These are phyloP conservation scores for Sebastes trivittatus DNA, from an alignment of 2,797 vertebrate genomes.

Conservation along the genomic window DNA sequence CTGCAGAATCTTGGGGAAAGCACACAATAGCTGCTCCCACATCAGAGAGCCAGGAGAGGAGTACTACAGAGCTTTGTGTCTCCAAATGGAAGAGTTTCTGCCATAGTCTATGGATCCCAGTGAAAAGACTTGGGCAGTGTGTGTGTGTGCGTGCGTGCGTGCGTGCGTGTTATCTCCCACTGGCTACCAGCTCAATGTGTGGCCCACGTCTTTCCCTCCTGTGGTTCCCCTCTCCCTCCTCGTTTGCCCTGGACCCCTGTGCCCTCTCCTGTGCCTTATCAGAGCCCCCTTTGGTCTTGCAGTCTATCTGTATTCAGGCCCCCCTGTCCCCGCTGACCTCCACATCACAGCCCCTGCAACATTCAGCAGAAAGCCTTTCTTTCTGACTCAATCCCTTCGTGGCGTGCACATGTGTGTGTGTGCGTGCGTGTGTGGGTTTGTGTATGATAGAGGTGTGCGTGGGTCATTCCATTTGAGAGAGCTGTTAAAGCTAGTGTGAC, in stretches of 20 bases:
- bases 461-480: slow-evolving; percentile 71
- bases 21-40: not conserved
- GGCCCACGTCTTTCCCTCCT: slow-evolving; percentile 30
- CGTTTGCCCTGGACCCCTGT: slow-evolving; percentile 44
- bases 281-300: slow-evolving; percentile 60
- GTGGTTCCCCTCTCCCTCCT: slow-evolving; percentile 24
- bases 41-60: slow-evolving; percentile 27
- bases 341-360: slow-evolving; percentile 31
- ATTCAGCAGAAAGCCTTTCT: slow-evolving; percentile 58
- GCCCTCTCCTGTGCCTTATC: slow-evolving; percentile 66
- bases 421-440: slow-evolving; percentile 1
- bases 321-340: slow-evolving; percentile 58
- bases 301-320: slow-evolving; percentile 62
- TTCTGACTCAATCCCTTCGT: slow-evolving; percentile 45
- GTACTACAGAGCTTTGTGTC: slow-evolving; percentile 3
- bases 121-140: slow-evolving; percentile 25
- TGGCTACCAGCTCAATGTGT: slow-evolving; percentile 53
- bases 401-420: slow-evolving; percentile 17
- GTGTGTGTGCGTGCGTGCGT: slow-evolving; percentile 25
- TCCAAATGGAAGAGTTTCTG: slow-evolving; percentile 32
- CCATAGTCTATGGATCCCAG: slow-evolving; percentile 5
- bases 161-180: slow-evolving; percentile 35
- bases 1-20: slow-evolving; percentile 2
- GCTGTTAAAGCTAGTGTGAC: slow-evolving; percentile 71
- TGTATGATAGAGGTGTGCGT: slow-evolving; percentile 49